phyloP scores from a whole-genome alignment of 2,797 vertebrate species.

The Sardinella longiceps region DNA sequence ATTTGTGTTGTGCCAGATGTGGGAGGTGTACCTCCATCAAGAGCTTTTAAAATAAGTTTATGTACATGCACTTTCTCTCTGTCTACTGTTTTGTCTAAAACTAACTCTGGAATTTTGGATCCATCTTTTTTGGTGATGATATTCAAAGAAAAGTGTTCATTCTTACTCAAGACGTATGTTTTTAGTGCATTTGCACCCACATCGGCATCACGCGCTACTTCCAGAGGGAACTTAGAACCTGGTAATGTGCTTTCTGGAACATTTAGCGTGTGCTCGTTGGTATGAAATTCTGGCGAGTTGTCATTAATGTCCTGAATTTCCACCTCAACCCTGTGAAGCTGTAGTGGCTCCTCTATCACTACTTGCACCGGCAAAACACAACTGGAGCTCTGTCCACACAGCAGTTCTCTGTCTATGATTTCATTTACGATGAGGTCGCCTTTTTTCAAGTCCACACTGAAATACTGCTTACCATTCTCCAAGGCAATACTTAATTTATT shows the following conservation, averaged over 20 bases:
- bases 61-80: slow-evolving; percentile 52
- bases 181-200: too few relatives aligned
- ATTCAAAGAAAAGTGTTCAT: too few relatives aligned
- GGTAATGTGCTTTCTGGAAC: neutral
- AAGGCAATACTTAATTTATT: too few relatives aligned
- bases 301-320: slow-evolving; percentile 71
- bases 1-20: slow-evolving; percentile 76
- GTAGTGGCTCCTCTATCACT: slow-evolving; percentile 41
- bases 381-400: too few relatives aligned
- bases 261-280: slow-evolving; percentile 53
- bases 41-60: slow-evolving; percentile 57
- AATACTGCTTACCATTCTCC: too few relatives aligned
- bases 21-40: slow-evolving; percentile 77
- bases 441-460: too few relatives aligned
- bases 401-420: too few relatives aligned
- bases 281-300: slow-evolving; percentile 60
- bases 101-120: slow-evolving; percentile 57
- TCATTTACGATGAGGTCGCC: too few relatives aligned
- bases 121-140: slow-evolving; percentile 55
- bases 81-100: slow-evolving; percentile 57
- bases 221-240: slow-evolving; percentile 51
- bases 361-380: slow-evolving; percentile 50
- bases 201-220: slow-evolving; percentile 45
- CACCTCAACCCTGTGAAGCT: slow-evolving; percentile 42
- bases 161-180: too few relatives aligned